Percentiles rank a stretch among this genome's conserved stretches.
phyloP scores from a whole-genome alignment of 2,888 invertebrate species.

The Xestia c-nigrum region DNA sequence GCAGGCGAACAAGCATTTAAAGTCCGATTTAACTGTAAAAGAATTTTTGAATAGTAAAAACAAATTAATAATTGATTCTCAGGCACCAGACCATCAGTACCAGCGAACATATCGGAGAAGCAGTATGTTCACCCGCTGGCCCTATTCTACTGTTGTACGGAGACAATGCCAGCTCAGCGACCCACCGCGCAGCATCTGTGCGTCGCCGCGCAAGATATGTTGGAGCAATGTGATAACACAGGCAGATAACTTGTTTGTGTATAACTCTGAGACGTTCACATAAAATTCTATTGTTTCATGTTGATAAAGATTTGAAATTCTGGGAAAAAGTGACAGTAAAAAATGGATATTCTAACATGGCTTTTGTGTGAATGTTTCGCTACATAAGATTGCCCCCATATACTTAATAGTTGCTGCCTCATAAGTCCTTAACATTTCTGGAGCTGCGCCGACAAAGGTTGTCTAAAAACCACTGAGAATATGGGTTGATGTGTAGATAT shows the following conservation, averaged over 20 bases:
- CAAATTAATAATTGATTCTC: not conserved
- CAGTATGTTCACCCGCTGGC: slow-evolving; percentile 92
- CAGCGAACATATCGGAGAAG: slow-evolving; percentile 90
- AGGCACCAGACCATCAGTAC: slow-evolving; percentile 94
- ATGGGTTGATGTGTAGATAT: slow-evolving; percentile 18
- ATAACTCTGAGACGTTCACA: not conserved
- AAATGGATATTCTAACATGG: not conserved
- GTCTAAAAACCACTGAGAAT: slow-evolving; percentile 1
- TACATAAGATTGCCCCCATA: not conserved
- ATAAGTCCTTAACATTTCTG: not conserved
- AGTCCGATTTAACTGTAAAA: not conserved
- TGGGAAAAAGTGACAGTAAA: not conserved
- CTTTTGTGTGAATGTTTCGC: not conserved
- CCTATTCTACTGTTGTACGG: slow-evolving; percentile 93
- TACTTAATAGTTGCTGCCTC: not conserved
- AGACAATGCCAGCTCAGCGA: slow-evolving; percentile 89
- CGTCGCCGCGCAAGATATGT: slow-evolving; percentile 81
- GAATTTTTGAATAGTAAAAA: not conserved
- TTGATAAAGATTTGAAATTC: not conserved
- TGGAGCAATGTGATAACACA: slow-evolving; percentile 55
- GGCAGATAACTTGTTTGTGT: not conserved
- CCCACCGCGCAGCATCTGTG: slow-evolving; percentile 91
- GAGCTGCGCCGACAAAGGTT: not conserved
- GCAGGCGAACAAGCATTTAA: not conserved
- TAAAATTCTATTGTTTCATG: not conserved